A percentile compares a stretch with the other conserved stretches of the same genome.
Conservation (phyloP, 1,140 invertebrate species). For the Rhopalosiphum padi region DNA sequence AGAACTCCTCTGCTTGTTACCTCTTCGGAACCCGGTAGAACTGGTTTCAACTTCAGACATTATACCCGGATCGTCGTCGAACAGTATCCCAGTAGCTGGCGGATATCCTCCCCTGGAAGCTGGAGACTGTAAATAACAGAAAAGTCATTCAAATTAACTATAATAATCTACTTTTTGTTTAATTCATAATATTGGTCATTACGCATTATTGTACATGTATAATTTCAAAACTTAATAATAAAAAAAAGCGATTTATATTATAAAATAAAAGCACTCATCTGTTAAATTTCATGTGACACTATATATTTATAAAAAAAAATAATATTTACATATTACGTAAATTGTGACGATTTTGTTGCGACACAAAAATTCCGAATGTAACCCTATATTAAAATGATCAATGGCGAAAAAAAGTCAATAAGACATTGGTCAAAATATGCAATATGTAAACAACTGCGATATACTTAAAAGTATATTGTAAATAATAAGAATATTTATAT, state of each 20-base stretch:
- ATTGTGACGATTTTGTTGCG: background rate
- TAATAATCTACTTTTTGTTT: background rate
- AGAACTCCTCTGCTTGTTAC: slow-evolving; percentile 88
- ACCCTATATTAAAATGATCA: background rate
- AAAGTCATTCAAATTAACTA: slow-evolving; percentile 37
- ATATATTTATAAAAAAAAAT: background rate
- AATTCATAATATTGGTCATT: background rate
- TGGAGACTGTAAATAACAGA: slow-evolving; percentile 69
- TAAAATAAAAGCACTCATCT: background rate
- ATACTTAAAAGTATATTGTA: background rate
- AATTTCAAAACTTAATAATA: background rate
- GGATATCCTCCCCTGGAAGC: slow-evolving; percentile 77
- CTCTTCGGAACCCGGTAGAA: slow-evolving; percentile 87
- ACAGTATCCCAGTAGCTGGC: slow-evolving; percentile 76
- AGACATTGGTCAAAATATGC: background rate
- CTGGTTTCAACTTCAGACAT: slow-evolving; percentile 97
- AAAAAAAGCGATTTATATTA: background rate
- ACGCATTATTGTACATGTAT: background rate
- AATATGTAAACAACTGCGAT: background rate
- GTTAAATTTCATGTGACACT: background rate
- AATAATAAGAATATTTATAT: background rate
- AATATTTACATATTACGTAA: background rate
- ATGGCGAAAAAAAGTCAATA: background rate
- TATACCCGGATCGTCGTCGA: slow-evolving; percentile 94
- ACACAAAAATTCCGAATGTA: background rate